Evolutionary conservation across 2,888 invertebrate species (phyloP), one percentile per base, ranked within the genome.

Genomic region (Sipunculus nudus): DNA sequence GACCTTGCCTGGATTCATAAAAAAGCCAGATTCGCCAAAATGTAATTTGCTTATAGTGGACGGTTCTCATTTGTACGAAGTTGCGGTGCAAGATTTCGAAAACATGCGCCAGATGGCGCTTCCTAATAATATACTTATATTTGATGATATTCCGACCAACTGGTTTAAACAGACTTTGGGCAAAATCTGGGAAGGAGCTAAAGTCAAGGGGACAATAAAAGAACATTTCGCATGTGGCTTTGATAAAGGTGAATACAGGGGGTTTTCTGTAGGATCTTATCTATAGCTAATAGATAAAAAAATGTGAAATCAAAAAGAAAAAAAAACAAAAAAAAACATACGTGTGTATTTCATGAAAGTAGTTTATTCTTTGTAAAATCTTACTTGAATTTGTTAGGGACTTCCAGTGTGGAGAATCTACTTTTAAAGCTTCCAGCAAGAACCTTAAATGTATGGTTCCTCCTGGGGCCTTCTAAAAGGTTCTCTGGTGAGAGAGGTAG

Each of bases 21-120:
- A 21, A 8, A 19, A 8, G 10, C 13, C 8, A 8, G n/a, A 8
- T 41, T 8, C 21, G 19, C 28, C 25, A 3, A 23, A 41, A 29
- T 53, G 53, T 45, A 45, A 53, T 31, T 2, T 53, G 16, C 19
- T 53, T 10, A n/a, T 53, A 1, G 45, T 53, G 4, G 53, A 53
- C 23, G 53, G 53, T 2, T 43, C 43, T 21, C 43, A 43, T 45
- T 31, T 19, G 5, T 38, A 52, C n/a, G 52, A 52, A 6, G 21
- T 43, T 13, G 43, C 53, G 4, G 45, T 43, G 31, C 6, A 43
- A 21, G 53, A 53, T n/a, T 19, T 53, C 3, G 28, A 43, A 16
- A 53, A 53, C 25, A 26, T 53, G 41, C 25, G 31, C 19, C 10
- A 19, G 16, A 16, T 53, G 19, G 53, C 53, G 3, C 41, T 43